Evolutionary conservation across 2,888 invertebrate species (phyloP), one percentile per base, ranked within the genome.

Genomic region (Pyrgus malvae): DNA sequence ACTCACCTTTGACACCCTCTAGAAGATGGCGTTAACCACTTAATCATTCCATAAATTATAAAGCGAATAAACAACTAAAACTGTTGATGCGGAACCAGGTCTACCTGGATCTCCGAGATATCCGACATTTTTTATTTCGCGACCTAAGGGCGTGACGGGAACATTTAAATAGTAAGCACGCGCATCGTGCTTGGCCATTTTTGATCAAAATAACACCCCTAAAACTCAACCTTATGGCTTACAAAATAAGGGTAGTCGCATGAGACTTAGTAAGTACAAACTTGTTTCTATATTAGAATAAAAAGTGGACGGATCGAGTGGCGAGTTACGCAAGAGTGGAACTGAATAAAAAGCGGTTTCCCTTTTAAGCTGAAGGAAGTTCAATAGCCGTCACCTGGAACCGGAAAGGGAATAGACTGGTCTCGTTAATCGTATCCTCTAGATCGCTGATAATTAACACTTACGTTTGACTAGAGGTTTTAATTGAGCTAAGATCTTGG

Each of bases 271-370:
- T 62, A 62, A 63, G 59, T 56, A 63, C 63, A 66, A 67, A 72
- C 69, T 63, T 55, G 70, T 72, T 69, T 68, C 66, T 63, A 59
- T 63, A 78, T 78, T 76, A 77, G 71, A 74, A 77, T 71, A 83
- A 82, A 85, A 81, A 83, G 72, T 77, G 68, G 73, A 67, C 67
- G 64, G 71, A 71, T 74, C 70, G 64, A 68, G 69, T 67, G 70
- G 74, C 83, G 61, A 76, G 88, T 88, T 89, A 87, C 83, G 85
- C 89, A 89, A 86, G 84, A 83, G 68, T 69, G 73, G 72, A 67
- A 59, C 67, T 69, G 60, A 63, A 77, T 76, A 87, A 87, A 86
- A 85, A 84, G 72, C 68, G 63, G 80, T 80, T 83, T 83, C 83
- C 80, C 80, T 85, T 80, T 82, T 74, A 71, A 78, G 76, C 69